phyloP scores from a whole-genome alignment of 2,888 invertebrate genomes.

The Diarsia dahlii region DNA sequence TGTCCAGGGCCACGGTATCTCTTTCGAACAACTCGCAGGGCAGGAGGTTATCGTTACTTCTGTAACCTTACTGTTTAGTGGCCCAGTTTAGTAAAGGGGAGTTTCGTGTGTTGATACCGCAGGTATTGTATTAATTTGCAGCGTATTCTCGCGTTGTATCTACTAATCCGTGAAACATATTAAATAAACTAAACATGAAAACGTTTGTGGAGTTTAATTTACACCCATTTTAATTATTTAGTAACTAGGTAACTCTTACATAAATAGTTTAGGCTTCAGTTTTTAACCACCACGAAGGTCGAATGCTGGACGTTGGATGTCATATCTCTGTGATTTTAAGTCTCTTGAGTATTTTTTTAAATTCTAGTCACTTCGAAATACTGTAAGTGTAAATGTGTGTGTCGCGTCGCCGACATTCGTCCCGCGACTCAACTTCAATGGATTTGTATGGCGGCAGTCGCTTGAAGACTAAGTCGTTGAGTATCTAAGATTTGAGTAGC shows the following conservation, averaged over 20 bases:
- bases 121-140: constrained; percentile 52
- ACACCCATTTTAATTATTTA: neutral
- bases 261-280: no score
- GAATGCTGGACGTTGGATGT: neutral
- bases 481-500: no score
- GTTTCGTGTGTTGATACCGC: constrained; percentile 28
- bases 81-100: constrained; percentile 12
- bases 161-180: constrained; percentile 38
- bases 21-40: no score
- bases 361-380: no score
- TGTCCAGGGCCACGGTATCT: no score
- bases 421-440: no score
- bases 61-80: constrained; percentile 14
- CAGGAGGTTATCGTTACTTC: constrained; percentile 15
- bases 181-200: constrained; percentile 1
- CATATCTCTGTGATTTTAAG: neutral
- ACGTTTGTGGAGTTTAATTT: neutral
- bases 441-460: no score
- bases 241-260: neutral
- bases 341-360: neutral
- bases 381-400: no score
- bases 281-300: no score
- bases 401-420: no score
- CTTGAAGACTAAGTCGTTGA: no score
- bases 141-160: constrained; percentile 38